These are phyloP conservation scores for Synanthedon andrenaeformis DNA, from an alignment of 2,888 invertebrate genomes.

Conservation along the genomic window DNA sequence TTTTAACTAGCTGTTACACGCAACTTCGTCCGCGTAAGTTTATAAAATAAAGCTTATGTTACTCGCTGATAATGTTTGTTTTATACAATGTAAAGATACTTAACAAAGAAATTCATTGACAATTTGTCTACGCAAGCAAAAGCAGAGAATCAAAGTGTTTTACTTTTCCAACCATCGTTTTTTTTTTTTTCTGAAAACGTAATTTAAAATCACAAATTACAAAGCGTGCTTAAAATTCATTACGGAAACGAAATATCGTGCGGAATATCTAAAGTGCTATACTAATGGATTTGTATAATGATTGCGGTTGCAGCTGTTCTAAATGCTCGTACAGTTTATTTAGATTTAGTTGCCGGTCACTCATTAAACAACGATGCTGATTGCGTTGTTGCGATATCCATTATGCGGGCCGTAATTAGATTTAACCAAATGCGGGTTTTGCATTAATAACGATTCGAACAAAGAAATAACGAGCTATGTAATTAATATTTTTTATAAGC, in stretches of 20 bases:
- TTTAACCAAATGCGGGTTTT: slow-evolving; percentile 64
- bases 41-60: too few relatives aligned
- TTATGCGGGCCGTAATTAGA: slow-evolving; percentile 63
- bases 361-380: slow-evolving; percentile 64
- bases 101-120: too few relatives aligned
- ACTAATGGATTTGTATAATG: slow-evolving; percentile 32
- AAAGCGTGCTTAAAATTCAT: slow-evolving; percentile 27
- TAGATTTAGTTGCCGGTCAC: slow-evolving; percentile 47
- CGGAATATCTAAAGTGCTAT: slow-evolving; percentile 32
- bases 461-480: slow-evolving; percentile 4
- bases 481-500: slow-evolving; percentile 3
- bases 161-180: too few relatives aligned
- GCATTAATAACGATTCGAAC: slow-evolving; percentile 36
- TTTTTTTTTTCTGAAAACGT: not conserved
- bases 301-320: slow-evolving; percentile 21
- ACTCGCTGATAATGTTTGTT: too few relatives aligned
- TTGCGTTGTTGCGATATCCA: slow-evolving; percentile 58
- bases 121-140: too few relatives aligned
- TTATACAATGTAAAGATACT: too few relatives aligned
- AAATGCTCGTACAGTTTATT: slow-evolving; percentile 2
- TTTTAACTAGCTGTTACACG: too few relatives aligned
- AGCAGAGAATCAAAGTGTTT: too few relatives aligned
- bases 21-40: too few relatives aligned
- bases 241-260: slow-evolving; percentile 33
- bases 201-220: not conserved